Percentiles rank a stretch among this genome's conserved stretches.
Conservation (phyloP, 2,888 invertebrate genomes). For the Eristalis pertinax region DNA sequence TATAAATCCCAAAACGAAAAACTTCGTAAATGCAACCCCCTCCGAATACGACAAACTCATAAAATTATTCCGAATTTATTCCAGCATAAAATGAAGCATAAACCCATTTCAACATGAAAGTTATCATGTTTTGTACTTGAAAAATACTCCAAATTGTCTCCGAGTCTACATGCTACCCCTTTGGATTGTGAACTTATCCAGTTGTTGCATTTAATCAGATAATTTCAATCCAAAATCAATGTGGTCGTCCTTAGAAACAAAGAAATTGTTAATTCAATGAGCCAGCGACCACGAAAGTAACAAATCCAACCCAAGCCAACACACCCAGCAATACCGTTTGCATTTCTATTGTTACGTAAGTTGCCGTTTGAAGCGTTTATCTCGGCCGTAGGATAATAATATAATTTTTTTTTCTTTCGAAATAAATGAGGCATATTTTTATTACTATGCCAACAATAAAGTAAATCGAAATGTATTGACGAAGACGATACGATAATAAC, state of each 20-base stretch:
- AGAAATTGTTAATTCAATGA: constrained; percentile 81
- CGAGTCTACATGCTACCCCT: neutral
- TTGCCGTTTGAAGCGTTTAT: constrained; percentile 27
- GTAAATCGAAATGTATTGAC: constrained; percentile 65
- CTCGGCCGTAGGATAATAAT: constrained; percentile 10
- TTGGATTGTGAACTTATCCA: constrained; percentile 47
- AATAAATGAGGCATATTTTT: constrained; percentile 33
- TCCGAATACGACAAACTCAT: constrained; percentile 25
- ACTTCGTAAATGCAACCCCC: neutral
- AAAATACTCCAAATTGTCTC: constrained; percentile 21
- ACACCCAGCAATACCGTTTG: constrained; percentile 6
- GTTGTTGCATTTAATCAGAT: constrained; percentile 62
- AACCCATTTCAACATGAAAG: constrained; percentile 42
- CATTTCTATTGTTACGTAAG: constrained; percentile 57
- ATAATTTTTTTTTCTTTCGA: constrained; percentile 33
- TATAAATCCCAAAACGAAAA: constrained; percentile 1
- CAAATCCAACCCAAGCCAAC: neutral
- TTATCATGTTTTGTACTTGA: constrained; percentile 49
- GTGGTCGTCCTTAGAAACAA: constrained; percentile 78
- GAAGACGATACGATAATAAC: constrained; percentile 27
- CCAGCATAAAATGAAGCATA: constrained; percentile 21
- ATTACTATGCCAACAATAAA: constrained; percentile 70
- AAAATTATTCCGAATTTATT: constrained; percentile 51
- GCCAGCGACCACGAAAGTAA: constrained; percentile 31
- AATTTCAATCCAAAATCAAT: constrained; percentile 76